Conservation (phyloP, 2,797 vertebrate genomes). For the Alosa sapidissima region DNA sequence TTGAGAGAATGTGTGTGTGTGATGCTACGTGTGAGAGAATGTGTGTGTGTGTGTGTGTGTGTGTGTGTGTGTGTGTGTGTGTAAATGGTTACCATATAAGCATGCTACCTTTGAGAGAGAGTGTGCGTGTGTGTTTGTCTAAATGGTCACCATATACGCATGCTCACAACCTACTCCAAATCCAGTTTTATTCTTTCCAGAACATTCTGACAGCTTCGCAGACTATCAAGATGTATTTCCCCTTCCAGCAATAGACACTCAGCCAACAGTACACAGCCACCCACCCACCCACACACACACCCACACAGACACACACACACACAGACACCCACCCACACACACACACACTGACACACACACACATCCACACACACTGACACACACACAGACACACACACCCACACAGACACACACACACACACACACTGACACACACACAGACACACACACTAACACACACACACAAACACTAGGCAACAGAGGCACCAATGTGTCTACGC, state of each 20-base stretch:
- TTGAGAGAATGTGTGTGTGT: too few species aligned
- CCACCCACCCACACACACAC: neutral
- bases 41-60: too few species aligned
- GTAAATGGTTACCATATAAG: too few species aligned
- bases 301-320: neutral
- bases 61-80: too few species aligned
- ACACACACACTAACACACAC: neutral
- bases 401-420: neutral
- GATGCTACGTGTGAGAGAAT: too few species aligned
- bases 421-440: neutral
- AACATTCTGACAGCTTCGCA: neutral
- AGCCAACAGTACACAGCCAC: neutral
- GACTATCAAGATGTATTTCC: neutral
- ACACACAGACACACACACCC: too few species aligned
- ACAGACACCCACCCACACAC: neutral
- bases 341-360: neutral
- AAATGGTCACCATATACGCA: neutral
- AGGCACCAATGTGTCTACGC: neutral
- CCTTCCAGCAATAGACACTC: neutral
- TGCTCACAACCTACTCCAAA: neutral
- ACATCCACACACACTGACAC: too few species aligned
- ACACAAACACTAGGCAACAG: neutral
- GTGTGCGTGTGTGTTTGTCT: too few species aligned
- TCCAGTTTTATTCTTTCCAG: neutral
- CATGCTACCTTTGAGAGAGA: too few species aligned